phyloP scores from a whole-genome alignment of 2,113 vertebrate species.

The Bambusicola thoracicus region DNA sequence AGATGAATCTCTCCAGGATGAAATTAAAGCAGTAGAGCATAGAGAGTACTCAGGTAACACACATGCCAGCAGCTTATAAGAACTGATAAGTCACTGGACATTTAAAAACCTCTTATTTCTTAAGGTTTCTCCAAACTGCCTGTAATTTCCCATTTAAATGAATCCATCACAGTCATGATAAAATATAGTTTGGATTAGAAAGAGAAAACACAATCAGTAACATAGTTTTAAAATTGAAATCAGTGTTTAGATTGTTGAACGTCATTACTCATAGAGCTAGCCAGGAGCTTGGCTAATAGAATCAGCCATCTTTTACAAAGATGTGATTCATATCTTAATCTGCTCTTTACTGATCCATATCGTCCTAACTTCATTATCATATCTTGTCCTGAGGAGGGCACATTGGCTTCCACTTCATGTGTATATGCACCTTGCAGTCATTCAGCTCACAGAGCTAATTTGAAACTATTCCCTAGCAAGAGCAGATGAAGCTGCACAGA shows the following conservation, averaged over 20 bases:
- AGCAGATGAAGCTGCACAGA: neutral
- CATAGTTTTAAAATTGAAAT: neutral
- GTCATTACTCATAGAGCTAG: neutral
- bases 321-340: neutral
- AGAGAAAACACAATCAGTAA: neutral
- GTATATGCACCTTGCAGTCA: neutral
- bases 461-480: neutral
- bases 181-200: neutral
- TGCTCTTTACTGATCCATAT: neutral
- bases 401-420: neutral
- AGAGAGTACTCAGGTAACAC: conserved; percentile 41
- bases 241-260: neutral
- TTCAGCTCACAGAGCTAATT: neutral
- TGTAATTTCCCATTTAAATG: neutral
- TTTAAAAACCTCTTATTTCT: neutral
- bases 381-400: neutral
- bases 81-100: neutral
- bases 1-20: neutral
- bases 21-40: neutral
- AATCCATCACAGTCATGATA: neutral
- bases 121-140: neutral
- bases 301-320: neutral
- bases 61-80: neutral
- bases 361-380: neutral
- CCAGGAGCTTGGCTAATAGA: neutral